These are phyloP conservation scores for Atherinomorus stipes DNA, from an alignment of 2,113 vertebrate species.

Conservation along the genomic window DNA sequence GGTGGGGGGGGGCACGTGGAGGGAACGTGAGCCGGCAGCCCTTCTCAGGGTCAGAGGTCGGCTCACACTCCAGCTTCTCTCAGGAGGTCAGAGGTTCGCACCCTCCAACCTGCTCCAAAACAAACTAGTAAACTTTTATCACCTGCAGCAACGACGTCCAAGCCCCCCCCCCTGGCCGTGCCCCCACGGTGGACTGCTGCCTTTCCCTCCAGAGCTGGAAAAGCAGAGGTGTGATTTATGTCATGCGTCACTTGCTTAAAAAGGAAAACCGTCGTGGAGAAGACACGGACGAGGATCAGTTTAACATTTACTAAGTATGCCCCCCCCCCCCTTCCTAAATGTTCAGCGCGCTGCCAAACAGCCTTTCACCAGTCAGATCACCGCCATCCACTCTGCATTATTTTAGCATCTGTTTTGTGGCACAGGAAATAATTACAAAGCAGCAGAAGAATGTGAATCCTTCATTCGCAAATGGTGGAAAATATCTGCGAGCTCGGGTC, in stretches of 20 bases:
- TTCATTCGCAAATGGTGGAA: conserved; percentile 74
- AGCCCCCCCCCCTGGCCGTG: conserved; percentile 18
- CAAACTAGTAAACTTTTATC: conserved; percentile 78
- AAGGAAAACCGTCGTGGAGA: conserved; percentile 10
- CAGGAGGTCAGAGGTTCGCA: conserved; percentile 57
- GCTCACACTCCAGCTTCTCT: conserved; percentile 37
- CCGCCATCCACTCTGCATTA: conserved; percentile 40
- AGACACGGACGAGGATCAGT: conserved; percentile 57
- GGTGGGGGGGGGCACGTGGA: conserved; percentile 37
- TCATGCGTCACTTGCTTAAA: conserved; percentile 36
- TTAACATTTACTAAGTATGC: conserved; percentile 42
- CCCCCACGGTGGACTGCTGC: conserved; percentile 18
- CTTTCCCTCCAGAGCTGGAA: conserved; percentile 45
- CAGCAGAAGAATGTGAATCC: conserved; percentile 71
- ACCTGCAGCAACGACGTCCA: conserved; percentile 47
- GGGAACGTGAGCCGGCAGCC: conserved; percentile 37
- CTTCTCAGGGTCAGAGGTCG: conserved; percentile 47
- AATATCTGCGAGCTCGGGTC: conserved; percentile 74
- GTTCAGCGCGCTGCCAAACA: conserved; percentile 7
- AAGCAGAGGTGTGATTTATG: conserved; percentile 55
- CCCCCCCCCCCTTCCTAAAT: conserved; percentile 27
- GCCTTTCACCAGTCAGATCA: conserved; percentile 31
- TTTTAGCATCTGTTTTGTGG: conserved; percentile 67
- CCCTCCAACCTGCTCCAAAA: conserved; percentile 65
- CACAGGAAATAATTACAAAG: conserved; percentile 67